These are phyloP conservation scores for Callipepla squamata DNA, from an alignment of 2,113 vertebrate genomes.

Conservation along the genomic window DNA sequence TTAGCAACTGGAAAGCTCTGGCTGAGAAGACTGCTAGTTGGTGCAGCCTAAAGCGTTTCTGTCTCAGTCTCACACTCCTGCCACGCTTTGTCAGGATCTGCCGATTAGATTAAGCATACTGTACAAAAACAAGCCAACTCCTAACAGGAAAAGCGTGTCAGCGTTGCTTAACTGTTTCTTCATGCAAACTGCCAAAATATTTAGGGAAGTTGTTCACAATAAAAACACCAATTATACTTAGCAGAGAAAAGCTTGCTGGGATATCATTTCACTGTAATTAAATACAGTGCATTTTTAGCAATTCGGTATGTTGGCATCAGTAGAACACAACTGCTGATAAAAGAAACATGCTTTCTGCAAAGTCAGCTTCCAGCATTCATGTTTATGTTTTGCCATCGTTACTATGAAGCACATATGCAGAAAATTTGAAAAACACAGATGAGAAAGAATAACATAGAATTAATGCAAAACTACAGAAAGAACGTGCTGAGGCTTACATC, in stretches of 20 bases:
- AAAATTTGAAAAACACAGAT: not conserved
- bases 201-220: slow-evolving; percentile 20
- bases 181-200: slow-evolving; percentile 28
- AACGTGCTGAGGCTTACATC: accelerated
- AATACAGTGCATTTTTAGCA: not conserved
- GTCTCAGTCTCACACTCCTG: not conserved
- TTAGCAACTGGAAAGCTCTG: not conserved
- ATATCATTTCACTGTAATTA: slow-evolving; percentile 1
- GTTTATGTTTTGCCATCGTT: not conserved
- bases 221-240: slow-evolving; percentile 9
- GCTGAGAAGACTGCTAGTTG: not conserved
- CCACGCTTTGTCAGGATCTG: not conserved
- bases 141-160: slow-evolving; percentile 25
- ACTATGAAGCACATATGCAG: not conserved
- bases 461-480: not conserved
- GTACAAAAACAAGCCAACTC: slow-evolving; percentile 18
- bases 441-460: not conserved
- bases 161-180: not conserved
- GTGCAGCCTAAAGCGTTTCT: not conserved
- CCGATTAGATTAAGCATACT: not conserved
- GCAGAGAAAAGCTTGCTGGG: not conserved
- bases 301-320: not conserved
- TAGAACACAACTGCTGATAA: not conserved
- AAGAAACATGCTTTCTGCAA: not conserved
- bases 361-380: slow-evolving; percentile 25